Percentiles rank a stretch among this genome's conserved stretches.
phyloP scores from a whole-genome alignment of 1,140 invertebrate genomes.

The Laupala kohalensis region DNA sequence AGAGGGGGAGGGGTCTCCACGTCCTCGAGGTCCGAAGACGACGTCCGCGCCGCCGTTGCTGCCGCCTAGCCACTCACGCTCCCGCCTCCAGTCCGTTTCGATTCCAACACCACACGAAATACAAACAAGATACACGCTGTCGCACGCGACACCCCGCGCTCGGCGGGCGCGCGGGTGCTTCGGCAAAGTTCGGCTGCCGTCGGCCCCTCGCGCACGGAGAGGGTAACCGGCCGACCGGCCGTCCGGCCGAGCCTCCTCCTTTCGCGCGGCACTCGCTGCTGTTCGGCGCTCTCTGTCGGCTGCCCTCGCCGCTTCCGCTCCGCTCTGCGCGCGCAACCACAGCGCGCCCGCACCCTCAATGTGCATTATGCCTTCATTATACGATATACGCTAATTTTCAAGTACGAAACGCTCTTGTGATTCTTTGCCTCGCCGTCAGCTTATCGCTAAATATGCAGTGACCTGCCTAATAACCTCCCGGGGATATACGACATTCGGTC shows the following conservation, averaged over 20 bases:
- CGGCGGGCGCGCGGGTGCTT: too few relatives aligned
- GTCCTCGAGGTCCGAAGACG: not conserved
- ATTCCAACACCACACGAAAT: constrained; percentile 3
- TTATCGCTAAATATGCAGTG: too few relatives aligned
- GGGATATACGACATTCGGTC: too few relatives aligned
- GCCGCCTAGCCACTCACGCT: not conserved
- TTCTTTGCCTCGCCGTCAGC: too few relatives aligned
- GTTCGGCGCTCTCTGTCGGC: too few relatives aligned
- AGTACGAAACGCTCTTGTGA: not conserved
- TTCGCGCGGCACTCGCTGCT: too few relatives aligned
- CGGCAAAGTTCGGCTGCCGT: too few relatives aligned
- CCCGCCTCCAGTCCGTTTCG: not conserved
- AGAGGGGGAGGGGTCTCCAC: not conserved
- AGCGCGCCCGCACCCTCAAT: not conserved
- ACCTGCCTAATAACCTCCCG: too few relatives aligned
- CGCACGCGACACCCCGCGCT: not conserved
- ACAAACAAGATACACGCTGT: constrained; percentile 3
- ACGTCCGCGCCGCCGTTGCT: not conserved
- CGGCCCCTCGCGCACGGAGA: too few relatives aligned
- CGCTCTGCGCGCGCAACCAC: not conserved
- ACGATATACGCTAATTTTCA: not conserved
- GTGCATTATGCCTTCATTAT: not conserved
- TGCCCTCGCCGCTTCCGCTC: not conserved
- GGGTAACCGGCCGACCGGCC: too few relatives aligned
- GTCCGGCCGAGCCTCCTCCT: too few relatives aligned